Base-by-base conservation (phyloP, 1,140 invertebrate genomes). In the Choristoneura fumiferana region DNA sequence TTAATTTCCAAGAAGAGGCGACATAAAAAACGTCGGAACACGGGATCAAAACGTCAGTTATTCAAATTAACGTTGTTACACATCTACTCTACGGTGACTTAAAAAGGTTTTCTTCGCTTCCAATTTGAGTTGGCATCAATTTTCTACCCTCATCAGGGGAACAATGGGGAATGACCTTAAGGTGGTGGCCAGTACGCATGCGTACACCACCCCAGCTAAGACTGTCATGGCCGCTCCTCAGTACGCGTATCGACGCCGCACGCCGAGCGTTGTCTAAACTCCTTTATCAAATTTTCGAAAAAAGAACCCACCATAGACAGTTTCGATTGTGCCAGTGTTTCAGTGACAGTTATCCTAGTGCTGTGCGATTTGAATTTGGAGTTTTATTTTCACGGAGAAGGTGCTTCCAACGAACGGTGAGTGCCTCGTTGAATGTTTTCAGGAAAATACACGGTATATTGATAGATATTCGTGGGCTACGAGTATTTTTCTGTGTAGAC, bases 141-240 rank as follows among this genome's bases (percentile, higher is more conserved):
- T 86, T 79, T 65, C 63, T 70, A 71, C 71, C 69, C 70, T 78
- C 74, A 78, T 78, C 71, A 70, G 57, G 70, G 40, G 67, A 66
- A 84, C 80, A 87, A 84, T 87, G 78, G 80, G 80, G 75, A 84
- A 79, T 71, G 80, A 84, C 76, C 80, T 84, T 82, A 79, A 80
- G 78, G 66, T 66, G 54, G 56, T 13, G 45, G 34, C 39, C 57
- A 66, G 37, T 18, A 62, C 84, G 84, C 84, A 83, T 81, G 84
- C 82, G 82, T 66, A 63, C 15, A 56, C 38, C 35, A 63, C 64
- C 77, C 79, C 80, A 66, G 69, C 74, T 57, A 62, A 75, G 73
- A 76, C 79, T 78, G 79, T 81, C 84, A 87, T 87, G 84, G 84
- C 82, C 57, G 69, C 59, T 81, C 84, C 59, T 81, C 84, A 87